These are phyloP conservation scores for Heliconius hewitsoni DNA, from an alignment of 1,140 invertebrate species.

Conservation along the genomic window DNA sequence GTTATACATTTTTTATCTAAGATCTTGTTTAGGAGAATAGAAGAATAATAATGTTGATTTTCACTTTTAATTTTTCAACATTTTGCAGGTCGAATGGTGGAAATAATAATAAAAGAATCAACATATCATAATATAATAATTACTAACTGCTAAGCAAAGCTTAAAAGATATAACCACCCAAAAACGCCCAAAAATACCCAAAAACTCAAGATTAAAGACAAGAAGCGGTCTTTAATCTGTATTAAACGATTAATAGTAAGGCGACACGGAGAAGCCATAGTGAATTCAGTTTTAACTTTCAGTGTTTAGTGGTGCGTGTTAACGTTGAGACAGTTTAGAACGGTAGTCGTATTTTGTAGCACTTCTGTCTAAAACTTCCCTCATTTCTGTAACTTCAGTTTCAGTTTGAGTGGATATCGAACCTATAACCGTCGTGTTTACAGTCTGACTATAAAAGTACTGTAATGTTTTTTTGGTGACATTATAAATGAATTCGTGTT, in stretches of 20 bases:
- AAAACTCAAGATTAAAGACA: neutral
- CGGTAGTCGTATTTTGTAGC: neutral
- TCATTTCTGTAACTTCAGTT: neutral
- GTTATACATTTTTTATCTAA: neutral
- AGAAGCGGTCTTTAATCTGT: neutral
- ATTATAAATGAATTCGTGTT: constrained; percentile 20
- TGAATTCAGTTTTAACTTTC: neutral
- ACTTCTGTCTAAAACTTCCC: neutral
- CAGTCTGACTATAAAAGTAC: neutral
- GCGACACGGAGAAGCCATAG: neutral
- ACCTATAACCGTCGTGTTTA: too few relatives aligned
- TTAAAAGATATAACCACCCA: neutral
- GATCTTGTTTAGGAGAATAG: neutral
- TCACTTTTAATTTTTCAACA: too few relatives aligned
- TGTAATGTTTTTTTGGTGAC: neutral
- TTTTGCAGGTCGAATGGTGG: too few relatives aligned
- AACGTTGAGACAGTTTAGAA: neutral
- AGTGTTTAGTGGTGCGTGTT: neutral
- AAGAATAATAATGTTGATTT: neutral
- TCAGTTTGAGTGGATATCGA: too few relatives aligned
- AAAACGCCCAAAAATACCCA: neutral
- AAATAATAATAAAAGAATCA: too few relatives aligned
- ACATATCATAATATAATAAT: too few relatives aligned
- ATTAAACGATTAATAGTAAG: neutral
- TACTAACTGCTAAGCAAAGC: too few relatives aligned